These are phyloP conservation scores for Ernsta delagoae DNA, from an alignment of 2,888 invertebrate species.

Conservation along the genomic window DNA sequence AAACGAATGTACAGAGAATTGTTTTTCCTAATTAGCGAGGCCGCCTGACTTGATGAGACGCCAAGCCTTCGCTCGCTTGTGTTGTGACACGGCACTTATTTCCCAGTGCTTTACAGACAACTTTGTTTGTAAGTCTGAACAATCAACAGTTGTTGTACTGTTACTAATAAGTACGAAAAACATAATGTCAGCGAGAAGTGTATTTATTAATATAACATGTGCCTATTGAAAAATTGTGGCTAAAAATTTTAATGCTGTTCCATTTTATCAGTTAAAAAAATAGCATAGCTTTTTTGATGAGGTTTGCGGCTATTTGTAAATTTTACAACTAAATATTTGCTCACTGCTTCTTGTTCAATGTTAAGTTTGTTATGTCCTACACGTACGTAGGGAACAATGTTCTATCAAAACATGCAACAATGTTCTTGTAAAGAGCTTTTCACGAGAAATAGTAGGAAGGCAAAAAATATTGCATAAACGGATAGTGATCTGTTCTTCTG, in stretches of 20 bases:
- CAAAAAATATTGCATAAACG: constrained; percentile 31
- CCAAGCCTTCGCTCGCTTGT: constrained; percentile 15
- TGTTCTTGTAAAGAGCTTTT: constrained; percentile 10
- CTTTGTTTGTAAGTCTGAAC: background rate
- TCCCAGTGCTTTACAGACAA: background rate
- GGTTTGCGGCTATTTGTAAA: background rate
- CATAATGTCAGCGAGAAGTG: too few relatives aligned
- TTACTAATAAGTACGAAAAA: too few relatives aligned
- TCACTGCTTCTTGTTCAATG: background rate
- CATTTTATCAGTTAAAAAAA: too few relatives aligned
- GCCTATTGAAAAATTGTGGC: background rate
- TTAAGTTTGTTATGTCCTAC: background rate
- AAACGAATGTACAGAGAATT: constrained; percentile 77
- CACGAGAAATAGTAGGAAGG: constrained; percentile 20
- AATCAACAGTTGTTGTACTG: too few relatives aligned
- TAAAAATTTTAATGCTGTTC: too few relatives aligned
- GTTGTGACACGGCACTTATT: constrained; percentile 26
- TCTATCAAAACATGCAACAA: constrained; percentile 31
- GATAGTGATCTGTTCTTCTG: constrained; percentile 29
- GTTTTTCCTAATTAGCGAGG: constrained; percentile 82
- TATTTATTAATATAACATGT: background rate
- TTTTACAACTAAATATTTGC: background rate
- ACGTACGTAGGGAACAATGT: constrained; percentile 14
- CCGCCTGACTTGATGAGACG: constrained; percentile 74
- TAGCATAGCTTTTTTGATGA: background rate